Conservation (phyloP, 1,140 invertebrate genomes). For the Lepidurus apus region DNA sequence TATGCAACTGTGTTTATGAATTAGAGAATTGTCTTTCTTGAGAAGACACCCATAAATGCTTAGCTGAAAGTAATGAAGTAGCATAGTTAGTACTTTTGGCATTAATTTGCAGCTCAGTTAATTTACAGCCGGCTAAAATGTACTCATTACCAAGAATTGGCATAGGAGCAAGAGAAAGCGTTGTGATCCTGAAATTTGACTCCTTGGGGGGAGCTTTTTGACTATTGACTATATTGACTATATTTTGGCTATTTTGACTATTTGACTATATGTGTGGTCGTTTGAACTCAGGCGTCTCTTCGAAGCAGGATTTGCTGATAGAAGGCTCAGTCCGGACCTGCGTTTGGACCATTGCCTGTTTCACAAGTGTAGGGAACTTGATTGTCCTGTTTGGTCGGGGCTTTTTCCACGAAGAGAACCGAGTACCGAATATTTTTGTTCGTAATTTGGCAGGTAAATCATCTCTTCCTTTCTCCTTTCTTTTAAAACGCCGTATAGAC, state of each 20-base stretch:
- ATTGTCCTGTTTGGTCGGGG: conserved; percentile 61
- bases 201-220: neutral
- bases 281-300: conserved; percentile 53
- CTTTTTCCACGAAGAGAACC: conserved; percentile 29
- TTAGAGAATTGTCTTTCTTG: too few species aligned
- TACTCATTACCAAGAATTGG: too few species aligned
- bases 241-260: too few species aligned
- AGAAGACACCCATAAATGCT: too few species aligned
- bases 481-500: too few species aligned
- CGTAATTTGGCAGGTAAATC: conserved; percentile 61
- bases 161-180: too few species aligned
- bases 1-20: too few species aligned
- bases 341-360: conserved; percentile 63
- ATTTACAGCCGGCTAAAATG: too few species aligned
- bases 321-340: conserved; percentile 56
- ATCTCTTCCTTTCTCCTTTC: neutral
- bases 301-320: conserved; percentile 57
- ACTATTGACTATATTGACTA: too few species aligned
- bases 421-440: conserved; percentile 51
- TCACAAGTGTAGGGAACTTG: conserved; percentile 61
- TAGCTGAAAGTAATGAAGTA: too few species aligned
- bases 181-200: neutral
- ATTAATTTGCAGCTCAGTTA: too few species aligned
- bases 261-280: neutral
- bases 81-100: too few species aligned